phyloP scores from a whole-genome alignment of 2,888 invertebrate species.

The Drosophila affinis region DNA sequence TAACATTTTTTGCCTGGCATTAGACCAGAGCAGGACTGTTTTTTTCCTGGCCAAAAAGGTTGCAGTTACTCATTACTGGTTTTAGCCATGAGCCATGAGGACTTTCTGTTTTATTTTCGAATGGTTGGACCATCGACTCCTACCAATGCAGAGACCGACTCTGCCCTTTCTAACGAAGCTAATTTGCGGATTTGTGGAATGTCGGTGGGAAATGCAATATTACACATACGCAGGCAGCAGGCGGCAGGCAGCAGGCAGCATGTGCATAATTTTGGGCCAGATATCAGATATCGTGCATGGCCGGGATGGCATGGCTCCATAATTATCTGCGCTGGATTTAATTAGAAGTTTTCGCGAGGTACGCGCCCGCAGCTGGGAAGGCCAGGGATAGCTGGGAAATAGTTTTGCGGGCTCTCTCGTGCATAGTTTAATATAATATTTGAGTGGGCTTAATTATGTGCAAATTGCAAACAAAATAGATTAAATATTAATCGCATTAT shows the following conservation, averaged over 20 bases:
- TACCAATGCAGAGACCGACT: neutral
- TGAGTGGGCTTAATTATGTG: conserved; percentile 64
- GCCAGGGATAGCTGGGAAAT: conserved; percentile 2
- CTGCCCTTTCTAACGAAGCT: conserved; percentile 35
- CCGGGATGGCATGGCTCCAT: neutral
- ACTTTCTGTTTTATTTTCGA: no score
- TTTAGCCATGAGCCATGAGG: no score
- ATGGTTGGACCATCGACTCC: neutral
- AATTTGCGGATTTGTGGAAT: conserved; percentile 29
- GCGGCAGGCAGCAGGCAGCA: neutral
- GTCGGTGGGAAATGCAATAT: conserved; percentile 1
- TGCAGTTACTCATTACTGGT: neutral
- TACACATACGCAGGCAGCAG: neutral
- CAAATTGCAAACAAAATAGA: conserved; percentile 61
- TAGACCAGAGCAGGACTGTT: neutral
- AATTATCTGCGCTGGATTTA: conserved; percentile 45
- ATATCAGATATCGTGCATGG: conserved; percentile 11
- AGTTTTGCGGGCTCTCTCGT: conserved; percentile 29
- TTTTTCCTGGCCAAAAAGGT: neutral
- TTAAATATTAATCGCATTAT: conserved; percentile 63
- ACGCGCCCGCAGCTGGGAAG: conserved; percentile 3
- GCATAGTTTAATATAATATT: conserved; percentile 49
- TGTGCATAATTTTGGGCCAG: conserved; percentile 18
- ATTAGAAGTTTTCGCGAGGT: conserved; percentile 38
- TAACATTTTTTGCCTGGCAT: neutral